These are phyloP conservation scores for Leucophenga maculata DNA, from an alignment of 2,888 invertebrate genomes.

Conservation along the genomic window DNA sequence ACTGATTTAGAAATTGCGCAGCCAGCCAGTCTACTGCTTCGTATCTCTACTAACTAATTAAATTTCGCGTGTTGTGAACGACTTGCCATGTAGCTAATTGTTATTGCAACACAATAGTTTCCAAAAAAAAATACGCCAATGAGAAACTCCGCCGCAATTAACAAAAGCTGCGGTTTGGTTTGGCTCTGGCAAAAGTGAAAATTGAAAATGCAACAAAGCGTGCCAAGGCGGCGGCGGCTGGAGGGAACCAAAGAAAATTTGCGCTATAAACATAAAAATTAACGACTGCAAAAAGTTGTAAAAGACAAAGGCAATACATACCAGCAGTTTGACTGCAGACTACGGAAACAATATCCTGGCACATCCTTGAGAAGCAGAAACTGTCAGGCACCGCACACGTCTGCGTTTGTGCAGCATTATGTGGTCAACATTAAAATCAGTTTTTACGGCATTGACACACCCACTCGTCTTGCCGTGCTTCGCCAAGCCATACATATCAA, in stretches of 20 bases:
- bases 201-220: slow-evolving; percentile 11
- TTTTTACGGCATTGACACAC: slow-evolving; percentile 59
- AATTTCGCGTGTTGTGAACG: slow-evolving; percentile 59
- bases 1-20: neutral
- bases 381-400: neutral
- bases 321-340: neutral
- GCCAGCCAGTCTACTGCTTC: neutral
- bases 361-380: slow-evolving; percentile 9
- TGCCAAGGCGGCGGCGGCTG: neutral
- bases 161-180: neutral
- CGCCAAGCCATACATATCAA: too few relatives aligned
- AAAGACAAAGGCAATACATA: slow-evolving; percentile 60
- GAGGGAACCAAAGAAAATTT: slow-evolving; percentile 52
- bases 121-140: slow-evolving; percentile 4
- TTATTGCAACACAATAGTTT: slow-evolving; percentile 44
- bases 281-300: slow-evolving; percentile 66
- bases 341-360: neutral
- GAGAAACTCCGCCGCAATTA: neutral
- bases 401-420: slow-evolving; percentile 35
- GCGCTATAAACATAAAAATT: slow-evolving; percentile 68
- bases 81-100: slow-evolving; percentile 60
- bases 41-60: slow-evolving; percentile 47
- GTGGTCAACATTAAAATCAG: slow-evolving; percentile 65
- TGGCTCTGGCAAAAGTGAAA: slow-evolving; percentile 18
- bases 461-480: slow-evolving; percentile 30